Conservation (phyloP, 2,113 vertebrate species). For the Ciconia maguari region DNA sequence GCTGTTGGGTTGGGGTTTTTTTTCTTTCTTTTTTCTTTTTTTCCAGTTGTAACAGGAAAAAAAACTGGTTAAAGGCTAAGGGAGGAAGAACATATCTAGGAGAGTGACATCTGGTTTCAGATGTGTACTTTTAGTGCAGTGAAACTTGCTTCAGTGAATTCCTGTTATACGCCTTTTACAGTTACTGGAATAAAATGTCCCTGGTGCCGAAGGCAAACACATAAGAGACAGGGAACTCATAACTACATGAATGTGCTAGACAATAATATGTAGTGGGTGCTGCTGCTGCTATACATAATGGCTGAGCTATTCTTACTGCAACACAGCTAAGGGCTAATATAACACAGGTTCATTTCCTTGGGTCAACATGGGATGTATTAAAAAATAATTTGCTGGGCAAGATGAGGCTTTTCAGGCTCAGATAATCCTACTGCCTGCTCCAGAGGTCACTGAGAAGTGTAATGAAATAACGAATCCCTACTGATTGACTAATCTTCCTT, state of each 20-base stretch:
- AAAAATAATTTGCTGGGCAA: conserved; percentile 25
- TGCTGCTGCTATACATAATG: neutral
- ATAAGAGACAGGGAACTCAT: neutral
- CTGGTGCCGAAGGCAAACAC: neutral
- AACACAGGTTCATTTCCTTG: conserved; percentile 17
- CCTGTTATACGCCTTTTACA: neutral
- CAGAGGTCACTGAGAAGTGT: neutral
- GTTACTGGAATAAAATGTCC: neutral
- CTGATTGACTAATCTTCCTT: conserved; percentile 65
- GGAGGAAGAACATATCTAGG: neutral
- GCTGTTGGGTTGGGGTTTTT: neutral
- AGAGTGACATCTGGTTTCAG: neutral
- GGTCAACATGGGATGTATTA: neutral
- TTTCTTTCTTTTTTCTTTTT: neutral
- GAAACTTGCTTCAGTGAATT: neutral
- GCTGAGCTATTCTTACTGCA: neutral
- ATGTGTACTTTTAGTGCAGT: neutral
- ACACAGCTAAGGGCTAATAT: neutral
- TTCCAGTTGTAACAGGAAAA: neutral
- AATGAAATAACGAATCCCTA: neutral
- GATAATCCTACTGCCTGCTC: neutral
- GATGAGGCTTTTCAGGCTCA: neutral
- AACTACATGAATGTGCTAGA: neutral
- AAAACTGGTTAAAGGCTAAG: neutral
- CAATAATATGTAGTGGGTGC: neutral